phyloP scores from a whole-genome alignment of 2,797 vertebrate species.

The Picus viridis region DNA sequence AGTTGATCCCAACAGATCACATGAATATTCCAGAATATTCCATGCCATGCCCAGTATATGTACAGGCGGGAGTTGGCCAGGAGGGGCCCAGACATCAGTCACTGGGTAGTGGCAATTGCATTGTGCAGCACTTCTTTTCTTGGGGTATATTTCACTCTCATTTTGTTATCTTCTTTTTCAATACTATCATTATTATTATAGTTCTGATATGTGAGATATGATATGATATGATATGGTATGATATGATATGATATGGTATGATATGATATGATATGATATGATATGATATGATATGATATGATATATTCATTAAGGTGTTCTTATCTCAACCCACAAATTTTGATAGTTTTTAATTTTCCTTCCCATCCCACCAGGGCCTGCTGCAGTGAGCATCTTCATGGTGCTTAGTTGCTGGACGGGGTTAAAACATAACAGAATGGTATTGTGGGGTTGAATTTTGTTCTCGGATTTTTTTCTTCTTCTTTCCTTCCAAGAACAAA shows the following conservation, averaged over 20 bases:
- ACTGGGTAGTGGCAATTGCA: neutral
- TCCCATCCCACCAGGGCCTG: neutral
- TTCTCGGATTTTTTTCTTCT: neutral
- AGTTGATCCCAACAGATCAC: too few species aligned
- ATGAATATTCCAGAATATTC: neutral
- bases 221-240: too few species aligned
- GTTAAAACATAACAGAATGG: neutral
- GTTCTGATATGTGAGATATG: neutral
- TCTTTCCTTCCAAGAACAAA: conserved; percentile 9
- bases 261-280: too few species aligned
- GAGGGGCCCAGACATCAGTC: neutral
- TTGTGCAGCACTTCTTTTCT: neutral
- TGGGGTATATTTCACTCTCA: neutral
- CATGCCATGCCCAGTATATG: too few species aligned
- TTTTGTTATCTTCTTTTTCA: neutral
- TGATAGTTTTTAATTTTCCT: neutral
- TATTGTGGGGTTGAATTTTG: neutral
- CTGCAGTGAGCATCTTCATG: neutral
- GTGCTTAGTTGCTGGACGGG: neutral
- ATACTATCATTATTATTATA: neutral
- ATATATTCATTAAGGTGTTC: neutral
- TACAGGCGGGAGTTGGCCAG: neutral
- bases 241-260: too few species aligned
- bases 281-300: too few species aligned
- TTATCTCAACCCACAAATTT: neutral